These are phyloP conservation scores for Batillaria attramentaria DNA, from an alignment of 1,140 invertebrate genomes.

Conservation along the genomic window DNA sequence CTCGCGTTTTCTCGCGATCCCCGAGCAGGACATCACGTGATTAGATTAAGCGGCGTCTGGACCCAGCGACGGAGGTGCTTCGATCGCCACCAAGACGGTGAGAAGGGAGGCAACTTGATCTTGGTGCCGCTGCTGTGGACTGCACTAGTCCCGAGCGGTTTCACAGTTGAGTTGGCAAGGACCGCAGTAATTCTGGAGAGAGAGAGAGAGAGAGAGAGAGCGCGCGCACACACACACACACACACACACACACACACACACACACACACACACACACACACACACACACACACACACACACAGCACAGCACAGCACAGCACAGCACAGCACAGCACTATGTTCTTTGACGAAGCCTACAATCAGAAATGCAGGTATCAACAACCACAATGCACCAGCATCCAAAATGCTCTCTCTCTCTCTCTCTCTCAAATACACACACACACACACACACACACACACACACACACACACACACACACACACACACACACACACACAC, in stretches of 20 bases:
- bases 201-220: not conserved
- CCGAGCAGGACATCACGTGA: slow-evolving; percentile 1
- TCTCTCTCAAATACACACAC: too few species aligned
- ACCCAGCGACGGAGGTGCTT: not conserved
- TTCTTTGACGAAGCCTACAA: too few species aligned
- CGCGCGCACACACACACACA: not conserved
- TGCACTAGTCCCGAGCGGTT: not conserved
- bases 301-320: too few species aligned
- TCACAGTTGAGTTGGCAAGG: not conserved
- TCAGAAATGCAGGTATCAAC: too few species aligned
- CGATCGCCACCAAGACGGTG: not conserved
- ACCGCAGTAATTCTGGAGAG: slow-evolving; percentile 3
- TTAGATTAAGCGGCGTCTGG: slow-evolving; percentile 3
- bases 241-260: not conserved
- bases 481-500: too few species aligned
- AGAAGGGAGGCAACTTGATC: not conserved
- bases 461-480: too few species aligned
- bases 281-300: slow-evolving; percentile 13
- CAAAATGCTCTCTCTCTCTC: too few species aligned
- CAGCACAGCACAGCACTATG: too few species aligned
- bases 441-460: too few species aligned
- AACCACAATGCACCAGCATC: too few species aligned
- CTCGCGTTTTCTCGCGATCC: slow-evolving; percentile 6
- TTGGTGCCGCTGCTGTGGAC: not conserved
- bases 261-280: not conserved